Percentiles rank a stretch among this genome's conserved stretches.
phyloP scores from a whole-genome alignment of 2,888 invertebrate species.

The Andricus curvator region DNA sequence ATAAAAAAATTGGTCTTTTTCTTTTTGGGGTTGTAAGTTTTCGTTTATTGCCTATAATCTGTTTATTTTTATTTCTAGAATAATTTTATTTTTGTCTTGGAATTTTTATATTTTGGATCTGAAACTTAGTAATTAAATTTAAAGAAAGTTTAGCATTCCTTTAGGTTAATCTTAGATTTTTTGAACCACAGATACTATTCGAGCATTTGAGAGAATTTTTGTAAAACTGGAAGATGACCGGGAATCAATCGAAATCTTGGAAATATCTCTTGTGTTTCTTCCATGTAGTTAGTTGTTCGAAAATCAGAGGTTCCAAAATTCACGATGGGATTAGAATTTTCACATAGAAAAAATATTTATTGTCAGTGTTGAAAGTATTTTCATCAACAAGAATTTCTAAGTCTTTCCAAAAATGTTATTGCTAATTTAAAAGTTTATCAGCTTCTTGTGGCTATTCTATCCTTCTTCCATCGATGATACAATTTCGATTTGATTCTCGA shows the following conservation, averaged over 20 bases:
- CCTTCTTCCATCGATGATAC: not conserved
- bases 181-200: slow-evolving; percentile 16
- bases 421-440: slow-evolving; percentile 39
- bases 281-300: slow-evolving; percentile 14
- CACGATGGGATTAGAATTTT: slow-evolving; percentile 30
- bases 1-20: slow-evolving; percentile 20
- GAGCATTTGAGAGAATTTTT: slow-evolving; percentile 4
- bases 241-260: slow-evolving; percentile 15
- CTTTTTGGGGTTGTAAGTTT: not conserved
- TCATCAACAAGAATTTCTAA: slow-evolving; percentile 3
- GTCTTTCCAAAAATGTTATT: slow-evolving; percentile 38
- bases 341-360: slow-evolving; percentile 21
- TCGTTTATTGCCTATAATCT: slow-evolving; percentile 9
- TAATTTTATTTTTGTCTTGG: not conserved
- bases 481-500: slow-evolving; percentile 16
- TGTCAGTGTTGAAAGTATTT: not conserved
- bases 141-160: not conserved
- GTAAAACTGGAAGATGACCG: not conserved
- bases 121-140: not conserved
- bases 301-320: slow-evolving; percentile 11
- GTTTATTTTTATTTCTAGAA: not conserved
- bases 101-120: not conserved
- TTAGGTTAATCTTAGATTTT: not conserved
- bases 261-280: slow-evolving; percentile 31
- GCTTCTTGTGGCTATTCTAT: slow-evolving; percentile 4